Conservation (phyloP, 2,797 vertebrate genomes). For the Huso huso region DNA sequence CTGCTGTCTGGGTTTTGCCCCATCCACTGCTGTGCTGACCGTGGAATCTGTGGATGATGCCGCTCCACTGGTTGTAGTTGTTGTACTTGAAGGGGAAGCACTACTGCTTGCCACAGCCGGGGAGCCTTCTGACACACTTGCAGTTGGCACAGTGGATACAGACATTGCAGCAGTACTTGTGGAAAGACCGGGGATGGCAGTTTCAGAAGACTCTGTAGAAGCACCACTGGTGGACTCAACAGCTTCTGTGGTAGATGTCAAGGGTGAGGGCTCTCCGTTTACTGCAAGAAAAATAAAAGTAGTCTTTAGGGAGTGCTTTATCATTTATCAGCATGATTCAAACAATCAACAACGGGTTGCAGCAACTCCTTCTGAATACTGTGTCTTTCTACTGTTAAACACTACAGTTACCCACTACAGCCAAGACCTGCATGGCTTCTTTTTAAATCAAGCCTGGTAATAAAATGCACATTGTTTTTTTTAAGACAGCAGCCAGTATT, state of each 20-base stretch:
- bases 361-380: too few species aligned
- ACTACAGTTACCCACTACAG: too few species aligned
- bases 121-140: conserved; percentile 32
- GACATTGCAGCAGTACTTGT: background rate
- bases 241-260: conserved; percentile 29
- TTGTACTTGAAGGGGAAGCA: conserved; percentile 24
- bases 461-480: too few species aligned
- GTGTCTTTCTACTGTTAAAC: too few species aligned
- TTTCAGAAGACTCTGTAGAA: conserved; percentile 28
- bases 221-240: conserved; percentile 20
- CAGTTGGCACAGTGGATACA: too few species aligned
- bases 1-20: conserved; percentile 64
- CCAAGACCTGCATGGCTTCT: too few species aligned
- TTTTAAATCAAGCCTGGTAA: too few species aligned
- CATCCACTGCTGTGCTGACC: conserved; percentile 49
- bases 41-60: conserved; percentile 31
- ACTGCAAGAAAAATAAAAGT: conserved; percentile 47
- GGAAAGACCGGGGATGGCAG: conserved; percentile 35
- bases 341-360: too few species aligned
- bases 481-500: too few species aligned
- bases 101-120: conserved; percentile 38
- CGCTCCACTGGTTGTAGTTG: conserved; percentile 31
- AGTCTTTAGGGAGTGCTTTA: too few species aligned
- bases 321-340: too few species aligned
- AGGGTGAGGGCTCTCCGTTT: conserved; percentile 64